phyloP scores from a whole-genome alignment of 2,797 vertebrate genomes.

The Enteromius fasciolatus region DNA sequence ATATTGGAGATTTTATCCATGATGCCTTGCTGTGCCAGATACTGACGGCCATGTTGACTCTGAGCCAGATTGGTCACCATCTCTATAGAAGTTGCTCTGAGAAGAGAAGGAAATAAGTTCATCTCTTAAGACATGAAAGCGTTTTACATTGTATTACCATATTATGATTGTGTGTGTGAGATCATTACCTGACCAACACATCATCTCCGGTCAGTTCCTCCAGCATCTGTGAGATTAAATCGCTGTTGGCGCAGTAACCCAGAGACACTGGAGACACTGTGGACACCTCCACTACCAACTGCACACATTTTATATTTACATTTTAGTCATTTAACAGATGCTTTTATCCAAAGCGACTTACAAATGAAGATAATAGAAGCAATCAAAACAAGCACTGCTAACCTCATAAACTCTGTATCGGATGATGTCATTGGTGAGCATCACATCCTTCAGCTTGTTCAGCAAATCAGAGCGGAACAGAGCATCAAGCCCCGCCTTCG shows the following conservation, averaged over 20 bases:
- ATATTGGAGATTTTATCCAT: constrained; percentile 94
- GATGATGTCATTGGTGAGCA: constrained; percentile 86
- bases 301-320: constrained; percentile 26
- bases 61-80: constrained; percentile 89
- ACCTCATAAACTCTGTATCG: constrained; percentile 97
- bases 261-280: constrained; percentile 86
- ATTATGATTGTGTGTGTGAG: background rate
- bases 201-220: constrained; percentile 91
- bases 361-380: too few species aligned
- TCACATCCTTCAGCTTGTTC: constrained; percentile 85
- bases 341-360: too few species aligned
- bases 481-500: constrained; percentile 84
- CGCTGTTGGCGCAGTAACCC: constrained; percentile 85
- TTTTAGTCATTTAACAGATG: too few species aligned
- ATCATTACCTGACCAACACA: constrained; percentile 85
- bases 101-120: constrained; percentile 1
- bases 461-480: constrained; percentile 86
- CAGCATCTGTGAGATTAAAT: constrained; percentile 86
- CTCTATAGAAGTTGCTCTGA: constrained; percentile 90
- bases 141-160: background rate
- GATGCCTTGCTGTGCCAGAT: constrained; percentile 88
- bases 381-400: too few species aligned
- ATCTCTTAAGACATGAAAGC: background rate
- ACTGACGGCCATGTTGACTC: constrained; percentile 87
- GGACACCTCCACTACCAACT: constrained; percentile 90